Evolutionary conservation across 1,140 invertebrate genomes (phyloP).

Genomic region (Drosophila asahinai): DNA sequence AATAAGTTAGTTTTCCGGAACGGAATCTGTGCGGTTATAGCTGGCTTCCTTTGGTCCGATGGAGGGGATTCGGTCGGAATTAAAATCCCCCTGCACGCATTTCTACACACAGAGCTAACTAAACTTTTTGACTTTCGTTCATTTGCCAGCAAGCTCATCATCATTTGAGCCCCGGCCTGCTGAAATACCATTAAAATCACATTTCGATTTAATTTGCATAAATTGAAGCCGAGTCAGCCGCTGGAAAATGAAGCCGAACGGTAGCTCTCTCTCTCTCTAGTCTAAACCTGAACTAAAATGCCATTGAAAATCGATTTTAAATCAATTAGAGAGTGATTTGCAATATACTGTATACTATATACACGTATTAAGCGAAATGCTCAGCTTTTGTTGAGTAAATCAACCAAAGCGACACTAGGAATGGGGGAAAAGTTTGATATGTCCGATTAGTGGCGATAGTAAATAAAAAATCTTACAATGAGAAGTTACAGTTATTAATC

Average conservation of each 20-base stretch:
- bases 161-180: slow-evolving; percentile 22
- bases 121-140: slow-evolving; percentile 43
- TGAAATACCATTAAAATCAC: slow-evolving; percentile 73
- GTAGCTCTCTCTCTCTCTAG: neutral
- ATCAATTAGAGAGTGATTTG: slow-evolving; percentile 71
- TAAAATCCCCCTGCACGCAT: slow-evolving; percentile 8
- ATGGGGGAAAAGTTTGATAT: too few relatives aligned
- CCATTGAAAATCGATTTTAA: slow-evolving; percentile 73
- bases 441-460: too few relatives aligned
- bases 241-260: slow-evolving; percentile 33
- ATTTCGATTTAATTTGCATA: slow-evolving; percentile 76
- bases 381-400: slow-evolving; percentile 13
- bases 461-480: too few relatives aligned
- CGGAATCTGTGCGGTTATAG: slow-evolving; percentile 35
- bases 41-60: slow-evolving; percentile 24
- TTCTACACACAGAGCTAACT: slow-evolving; percentile 21
- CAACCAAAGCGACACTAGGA: neutral
- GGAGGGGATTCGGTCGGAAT: neutral
- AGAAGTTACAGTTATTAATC: too few relatives aligned
- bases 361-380: slow-evolving; percentile 12
- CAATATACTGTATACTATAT: slow-evolving; percentile 19
- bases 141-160: slow-evolving; percentile 38
- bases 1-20: slow-evolving; percentile 52
- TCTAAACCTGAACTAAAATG: slow-evolving; percentile 28
- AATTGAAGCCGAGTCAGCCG: slow-evolving; percentile 54